Percentiles rank a stretch among this genome's conserved stretches.
phyloP scores from a whole-genome alignment of 2,797 vertebrate species.

The Huso huso region DNA sequence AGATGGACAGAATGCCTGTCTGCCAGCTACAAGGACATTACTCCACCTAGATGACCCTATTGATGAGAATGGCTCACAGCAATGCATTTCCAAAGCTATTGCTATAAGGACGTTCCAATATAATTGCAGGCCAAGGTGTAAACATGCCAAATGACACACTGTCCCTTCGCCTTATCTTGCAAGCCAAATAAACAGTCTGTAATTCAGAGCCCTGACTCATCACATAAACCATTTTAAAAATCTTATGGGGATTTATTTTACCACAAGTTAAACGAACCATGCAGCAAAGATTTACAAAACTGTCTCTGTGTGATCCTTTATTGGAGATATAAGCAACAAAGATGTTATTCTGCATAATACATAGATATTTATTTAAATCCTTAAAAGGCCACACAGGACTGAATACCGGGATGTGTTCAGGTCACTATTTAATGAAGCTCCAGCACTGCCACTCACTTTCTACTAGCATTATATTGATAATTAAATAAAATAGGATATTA shows the following conservation, averaged over 20 bases:
- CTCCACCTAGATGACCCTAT: slow-evolving; percentile 11
- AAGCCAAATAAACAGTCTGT: slow-evolving; percentile 15
- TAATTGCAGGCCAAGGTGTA: slow-evolving; percentile 24
- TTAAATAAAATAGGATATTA: too few relatives aligned
- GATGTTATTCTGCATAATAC: slow-evolving; percentile 9
- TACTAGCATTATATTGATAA: too few relatives aligned
- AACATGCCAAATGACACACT: slow-evolving; percentile 10
- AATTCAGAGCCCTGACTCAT: slow-evolving; percentile 23
- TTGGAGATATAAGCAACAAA: slow-evolving; percentile 36
- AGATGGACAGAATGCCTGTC: slow-evolving; percentile 26
- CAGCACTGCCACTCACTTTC: too few relatives aligned
- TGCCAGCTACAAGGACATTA: slow-evolving; percentile 1
- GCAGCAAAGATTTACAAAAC: slow-evolving; percentile 40
- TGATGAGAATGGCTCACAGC: slow-evolving; percentile 14
- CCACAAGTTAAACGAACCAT: slow-evolving; percentile 41
- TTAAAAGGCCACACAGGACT: too few relatives aligned
- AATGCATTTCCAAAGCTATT: slow-evolving; percentile 11
- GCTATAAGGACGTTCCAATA: slow-evolving; percentile 25
- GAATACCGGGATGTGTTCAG: too few relatives aligned
- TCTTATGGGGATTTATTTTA: slow-evolving; percentile 21
- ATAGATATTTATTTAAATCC: not conserved
- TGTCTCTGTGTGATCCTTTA: slow-evolving; percentile 34
- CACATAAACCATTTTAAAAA: slow-evolving; percentile 27
- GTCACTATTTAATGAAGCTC: too few relatives aligned
- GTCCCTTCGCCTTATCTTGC: slow-evolving; percentile 9